These are phyloP conservation scores for Chaitophorus viminalis DNA, from an alignment of 2,888 invertebrate genomes.

Conservation along the genomic window DNA sequence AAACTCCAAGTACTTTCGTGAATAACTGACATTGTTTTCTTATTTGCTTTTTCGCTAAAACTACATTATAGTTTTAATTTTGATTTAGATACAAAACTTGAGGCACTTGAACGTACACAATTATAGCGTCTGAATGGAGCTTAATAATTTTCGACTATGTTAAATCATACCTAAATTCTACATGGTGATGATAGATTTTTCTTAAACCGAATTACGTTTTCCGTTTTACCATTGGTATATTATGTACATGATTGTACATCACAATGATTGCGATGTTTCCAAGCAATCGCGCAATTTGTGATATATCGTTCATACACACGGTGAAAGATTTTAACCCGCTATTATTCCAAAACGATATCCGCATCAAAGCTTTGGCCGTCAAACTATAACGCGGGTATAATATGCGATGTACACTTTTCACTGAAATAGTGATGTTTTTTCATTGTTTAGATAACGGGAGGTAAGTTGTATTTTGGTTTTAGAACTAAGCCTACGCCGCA, in stretches of 20 bases:
- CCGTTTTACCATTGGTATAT: too few relatives aligned
- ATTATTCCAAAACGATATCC: neutral
- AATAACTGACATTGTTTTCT: slow-evolving; percentile 49
- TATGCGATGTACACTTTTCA: too few relatives aligned
- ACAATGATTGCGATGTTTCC: neutral
- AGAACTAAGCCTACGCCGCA: too few relatives aligned
- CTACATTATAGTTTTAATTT: slow-evolving; percentile 8
- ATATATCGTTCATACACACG: neutral
- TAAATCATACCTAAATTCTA: neutral
- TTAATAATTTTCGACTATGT: neutral
- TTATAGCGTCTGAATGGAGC: neutral
- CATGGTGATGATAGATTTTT: neutral
- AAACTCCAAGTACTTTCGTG: slow-evolving; percentile 4
- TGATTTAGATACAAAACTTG: neutral
- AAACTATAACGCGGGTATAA: too few relatives aligned
- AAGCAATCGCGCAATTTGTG: neutral
- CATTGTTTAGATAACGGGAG: neutral
- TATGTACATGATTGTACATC: neutral
- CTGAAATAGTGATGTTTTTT: neutral
- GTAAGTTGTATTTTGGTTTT: too few relatives aligned
- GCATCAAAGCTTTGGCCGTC: neutral
- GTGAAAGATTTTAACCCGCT: neutral
- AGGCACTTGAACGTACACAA: neutral
- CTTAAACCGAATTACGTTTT: neutral
- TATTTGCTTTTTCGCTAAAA: slow-evolving; percentile 18